phyloP scores from a whole-genome alignment of 2,113 vertebrate species.

The Trochalopteron elliotii region DNA sequence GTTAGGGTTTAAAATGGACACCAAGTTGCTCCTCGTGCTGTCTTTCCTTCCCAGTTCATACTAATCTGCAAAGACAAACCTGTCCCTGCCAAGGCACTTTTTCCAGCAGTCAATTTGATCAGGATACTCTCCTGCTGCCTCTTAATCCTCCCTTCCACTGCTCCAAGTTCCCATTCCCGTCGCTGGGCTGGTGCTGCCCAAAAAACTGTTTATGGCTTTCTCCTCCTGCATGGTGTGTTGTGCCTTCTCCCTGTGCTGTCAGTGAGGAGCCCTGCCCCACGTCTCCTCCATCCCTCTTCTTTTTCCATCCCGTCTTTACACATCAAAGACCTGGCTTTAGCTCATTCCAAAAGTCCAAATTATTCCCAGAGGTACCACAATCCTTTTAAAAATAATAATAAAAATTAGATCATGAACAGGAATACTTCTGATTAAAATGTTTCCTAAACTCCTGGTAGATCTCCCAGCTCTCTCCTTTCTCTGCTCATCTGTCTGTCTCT shows the following conservation, averaged over 20 bases:
- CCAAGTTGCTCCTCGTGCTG: accelerated
- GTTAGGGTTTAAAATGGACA: background rate
- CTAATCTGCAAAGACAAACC: background rate
- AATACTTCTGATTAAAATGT: background rate
- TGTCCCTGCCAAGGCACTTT: background rate
- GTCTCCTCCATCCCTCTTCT: background rate
- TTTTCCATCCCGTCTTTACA: background rate
- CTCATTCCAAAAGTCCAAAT: background rate
- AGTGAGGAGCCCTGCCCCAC: background rate
- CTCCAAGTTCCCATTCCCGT: background rate
- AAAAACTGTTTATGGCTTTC: background rate
- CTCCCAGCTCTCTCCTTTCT: background rate
- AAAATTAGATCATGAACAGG: background rate
- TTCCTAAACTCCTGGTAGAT: background rate
- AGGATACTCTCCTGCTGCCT: background rate
- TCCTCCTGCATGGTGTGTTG: accelerated
- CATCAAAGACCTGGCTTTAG: background rate
- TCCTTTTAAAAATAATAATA: background rate
- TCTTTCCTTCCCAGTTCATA: background rate
- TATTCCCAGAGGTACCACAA: background rate
- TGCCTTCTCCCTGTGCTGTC: background rate
- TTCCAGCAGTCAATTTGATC: background rate
- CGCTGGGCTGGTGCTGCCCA: accelerated
- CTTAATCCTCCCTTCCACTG: background rate
- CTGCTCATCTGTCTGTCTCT: background rate